Conservation (phyloP, 2,888 invertebrate genomes). For the Candidula unifasciata region DNA sequence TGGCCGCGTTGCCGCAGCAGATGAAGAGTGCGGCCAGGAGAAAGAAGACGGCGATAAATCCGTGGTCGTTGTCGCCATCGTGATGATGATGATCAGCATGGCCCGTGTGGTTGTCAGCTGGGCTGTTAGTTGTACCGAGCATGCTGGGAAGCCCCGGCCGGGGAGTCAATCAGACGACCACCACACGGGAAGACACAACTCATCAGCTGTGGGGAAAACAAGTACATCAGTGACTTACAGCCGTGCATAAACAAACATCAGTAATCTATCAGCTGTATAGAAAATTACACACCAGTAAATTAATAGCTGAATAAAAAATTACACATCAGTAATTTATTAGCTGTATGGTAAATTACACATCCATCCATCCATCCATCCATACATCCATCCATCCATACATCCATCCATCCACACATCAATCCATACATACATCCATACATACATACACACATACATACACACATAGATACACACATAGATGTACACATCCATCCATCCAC, state of each 20-base stretch:
- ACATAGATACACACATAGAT: too few species aligned
- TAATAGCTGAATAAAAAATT: not conserved
- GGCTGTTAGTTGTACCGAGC: not conserved
- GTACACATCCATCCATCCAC: too few species aligned
- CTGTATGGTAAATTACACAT: not conserved
- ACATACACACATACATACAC: too few species aligned
- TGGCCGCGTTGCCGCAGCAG: conserved; percentile 51
- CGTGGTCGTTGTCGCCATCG: not conserved
- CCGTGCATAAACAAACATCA: not conserved
- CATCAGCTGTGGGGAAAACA: not conserved
- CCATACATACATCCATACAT: too few species aligned
- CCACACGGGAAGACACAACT: too few species aligned
- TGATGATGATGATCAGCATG: not conserved
- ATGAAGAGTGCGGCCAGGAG: conserved; percentile 46
- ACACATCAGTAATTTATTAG: not conserved
- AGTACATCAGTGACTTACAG: not conserved
- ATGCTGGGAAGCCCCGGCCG: not conserved
- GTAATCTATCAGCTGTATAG: not conserved
- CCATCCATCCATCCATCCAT: too few species aligned
- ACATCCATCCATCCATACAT: too few species aligned
- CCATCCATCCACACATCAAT: too few species aligned
- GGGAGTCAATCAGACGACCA: too few species aligned
- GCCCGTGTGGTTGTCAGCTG: not conserved
- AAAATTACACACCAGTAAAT: not conserved
- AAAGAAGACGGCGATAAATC: conserved; percentile 29